Conservation (phyloP, 2,797 vertebrate species). For the Denticeps clupeoides region DNA sequence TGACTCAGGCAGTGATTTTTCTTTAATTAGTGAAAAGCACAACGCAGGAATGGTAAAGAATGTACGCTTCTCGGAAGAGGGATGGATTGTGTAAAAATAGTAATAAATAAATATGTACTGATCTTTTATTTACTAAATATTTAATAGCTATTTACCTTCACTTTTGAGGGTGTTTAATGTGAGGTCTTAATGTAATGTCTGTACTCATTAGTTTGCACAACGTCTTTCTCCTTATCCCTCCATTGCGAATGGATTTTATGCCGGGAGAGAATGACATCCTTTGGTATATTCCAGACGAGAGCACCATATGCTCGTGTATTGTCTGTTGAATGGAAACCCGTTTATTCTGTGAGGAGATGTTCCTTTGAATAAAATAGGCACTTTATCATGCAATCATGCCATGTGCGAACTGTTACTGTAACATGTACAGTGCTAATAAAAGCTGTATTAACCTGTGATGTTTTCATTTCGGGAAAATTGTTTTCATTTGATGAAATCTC, state of each 20-base stretch:
- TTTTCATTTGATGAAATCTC: too few relatives aligned
- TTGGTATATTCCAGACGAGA: conserved; percentile 8
- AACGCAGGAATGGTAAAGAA: conserved; percentile 38
- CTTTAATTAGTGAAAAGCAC: conserved; percentile 43
- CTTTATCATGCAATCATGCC: conserved; percentile 54
- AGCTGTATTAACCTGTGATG: conserved; percentile 26
- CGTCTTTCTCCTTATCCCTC: conserved; percentile 45
- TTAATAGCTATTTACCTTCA: neutral
- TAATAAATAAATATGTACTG: neutral
- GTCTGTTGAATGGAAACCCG: conserved; percentile 28
- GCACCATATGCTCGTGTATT: conserved; percentile 27
- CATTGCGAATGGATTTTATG: conserved; percentile 49
- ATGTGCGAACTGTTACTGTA: conserved; percentile 32
- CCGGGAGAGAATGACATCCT: neutral
- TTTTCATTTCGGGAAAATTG: too few relatives aligned
- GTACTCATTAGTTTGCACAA: conserved; percentile 60
- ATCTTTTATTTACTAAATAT: neutral
- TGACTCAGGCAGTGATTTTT: conserved; percentile 11
- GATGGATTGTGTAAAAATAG: conserved; percentile 22
- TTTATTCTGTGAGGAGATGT: conserved; percentile 24
- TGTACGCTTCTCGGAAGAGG: conserved; percentile 40
- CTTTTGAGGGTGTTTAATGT: neutral
- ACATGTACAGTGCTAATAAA: conserved; percentile 51
- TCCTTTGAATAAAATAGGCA: conserved; percentile 39
- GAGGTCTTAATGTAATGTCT: conserved; percentile 6